These are phyloP conservation scores for Candidula unifasciata DNA, from an alignment of 2,888 invertebrate species.

Conservation along the genomic window DNA sequence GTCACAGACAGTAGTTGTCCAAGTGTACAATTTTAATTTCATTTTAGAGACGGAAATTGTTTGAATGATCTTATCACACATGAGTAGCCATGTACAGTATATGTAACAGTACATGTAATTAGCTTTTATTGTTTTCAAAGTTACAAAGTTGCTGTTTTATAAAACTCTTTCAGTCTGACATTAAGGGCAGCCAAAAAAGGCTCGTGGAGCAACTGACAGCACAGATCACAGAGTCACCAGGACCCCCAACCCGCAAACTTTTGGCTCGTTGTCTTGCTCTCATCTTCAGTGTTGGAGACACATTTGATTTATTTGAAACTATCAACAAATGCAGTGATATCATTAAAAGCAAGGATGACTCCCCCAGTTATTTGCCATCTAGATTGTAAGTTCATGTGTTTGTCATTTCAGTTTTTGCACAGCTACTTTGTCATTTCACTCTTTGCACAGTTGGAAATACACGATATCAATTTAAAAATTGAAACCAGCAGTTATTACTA, in stretches of 20 bases:
- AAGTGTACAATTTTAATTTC: too few species aligned
- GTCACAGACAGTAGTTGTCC: too few species aligned
- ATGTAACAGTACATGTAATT: too few species aligned
- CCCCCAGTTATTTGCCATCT: conserved; percentile 94
- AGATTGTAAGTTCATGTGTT: conserved; percentile 87
- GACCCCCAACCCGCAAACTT: conserved; percentile 93
- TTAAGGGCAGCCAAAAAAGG: conserved; percentile 96
- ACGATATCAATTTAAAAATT: too few species aligned
- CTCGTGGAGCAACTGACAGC: conserved; percentile 94
- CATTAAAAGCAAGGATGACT: conserved; percentile 97
- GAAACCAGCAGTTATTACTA: too few species aligned
- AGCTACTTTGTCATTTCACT: not conserved
- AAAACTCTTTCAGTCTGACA: conserved; percentile 86
- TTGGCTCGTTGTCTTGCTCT: conserved; percentile 94
- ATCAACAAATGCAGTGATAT: conserved; percentile 99
- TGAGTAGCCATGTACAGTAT: too few species aligned
- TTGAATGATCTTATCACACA: too few species aligned
- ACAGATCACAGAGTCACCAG: conserved; percentile 90
- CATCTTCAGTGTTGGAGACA: conserved; percentile 97
- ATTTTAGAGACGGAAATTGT: too few species aligned
- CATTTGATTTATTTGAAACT: conserved; percentile 96
- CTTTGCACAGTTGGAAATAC: too few species aligned
- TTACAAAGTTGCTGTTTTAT: not conserved
- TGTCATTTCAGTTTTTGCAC: not conserved
- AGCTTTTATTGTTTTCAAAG: not conserved